Evolutionary conservation across 2,888 invertebrate genomes (phyloP).

Genomic region (Microchrysa polita): DNA sequence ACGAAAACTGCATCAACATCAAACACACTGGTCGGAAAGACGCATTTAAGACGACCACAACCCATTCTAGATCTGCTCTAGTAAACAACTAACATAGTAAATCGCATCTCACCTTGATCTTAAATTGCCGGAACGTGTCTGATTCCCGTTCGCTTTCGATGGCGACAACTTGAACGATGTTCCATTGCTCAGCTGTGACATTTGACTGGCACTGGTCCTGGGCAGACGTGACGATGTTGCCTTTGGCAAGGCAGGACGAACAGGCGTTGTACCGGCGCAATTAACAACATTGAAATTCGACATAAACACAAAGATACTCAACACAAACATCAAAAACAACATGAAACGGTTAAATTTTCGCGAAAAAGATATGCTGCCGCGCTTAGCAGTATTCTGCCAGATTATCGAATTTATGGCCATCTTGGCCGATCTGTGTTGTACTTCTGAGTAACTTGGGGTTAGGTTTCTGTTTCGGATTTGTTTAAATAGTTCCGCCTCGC

Average conservation of each 20-base stretch:
- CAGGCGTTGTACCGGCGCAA: constrained; percentile 55
- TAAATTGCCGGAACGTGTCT: constrained; percentile 30
- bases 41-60: no score
- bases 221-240: constrained; percentile 68
- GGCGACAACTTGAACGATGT: constrained; percentile 56
- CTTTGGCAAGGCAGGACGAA: constrained; percentile 61
- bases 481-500: no score
- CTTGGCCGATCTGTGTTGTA: neutral
- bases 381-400: neutral
- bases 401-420: neutral
- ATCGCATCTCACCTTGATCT: constrained; percentile 34
- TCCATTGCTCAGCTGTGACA: constrained; percentile 61
- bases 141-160: constrained; percentile 36
- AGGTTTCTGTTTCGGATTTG: no score
- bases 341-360: constrained; percentile 43
- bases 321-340: constrained; percentile 54
- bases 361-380: neutral
- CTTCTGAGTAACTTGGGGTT: neutral
- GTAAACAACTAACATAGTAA: no score
- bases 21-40: no score
- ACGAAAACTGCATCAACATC: no score
- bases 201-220: constrained; percentile 70
- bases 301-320: constrained; percentile 53
- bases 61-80: no score
- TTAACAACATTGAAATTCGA: constrained; percentile 50